Base-by-base conservation (phyloP, 2,888 invertebrate genomes). In the Fabriciana adippe region DNA sequence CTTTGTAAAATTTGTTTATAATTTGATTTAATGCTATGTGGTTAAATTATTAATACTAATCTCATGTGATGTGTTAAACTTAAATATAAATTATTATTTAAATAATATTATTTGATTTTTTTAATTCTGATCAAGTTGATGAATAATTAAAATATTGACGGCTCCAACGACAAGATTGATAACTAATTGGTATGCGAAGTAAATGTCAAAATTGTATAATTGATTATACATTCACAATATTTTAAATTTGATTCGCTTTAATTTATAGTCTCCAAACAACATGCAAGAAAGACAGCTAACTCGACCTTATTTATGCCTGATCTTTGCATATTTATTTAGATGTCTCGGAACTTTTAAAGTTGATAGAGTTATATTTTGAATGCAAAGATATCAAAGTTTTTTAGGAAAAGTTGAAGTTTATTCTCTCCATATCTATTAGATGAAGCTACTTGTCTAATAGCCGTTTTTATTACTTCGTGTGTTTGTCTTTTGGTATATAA, bases 41-140 rank as follows among this genome's bases (percentile, higher is more conserved):
- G 45, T 26, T 59, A 11, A 16, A 59, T 48, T 31, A 48, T 15
- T 59, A 13, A 48, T 47, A 48, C 59, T n/a, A 59, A 59, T 59
- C 59, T 59, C 59, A 59, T 48, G 48, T 59, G 11, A 48, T 59
- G 48, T 48, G 48, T 26, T 48, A 8, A 31, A 59, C 26, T 59
- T 48, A 48, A 59, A 59, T 59, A 31, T 59, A 26, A 48, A 48
- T 59, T 16, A 48, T 31, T 55, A n/a, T 48, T 59, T 55, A 31
- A 55, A 11, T 35, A 6, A 16, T 55, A 55, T 26, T 47, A 26
- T 48, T 15, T 26, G 21, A 47, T 57, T 57, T 59, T 57, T 59
- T 59, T 11, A 31, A 59, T 48, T 21, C n/a, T 6, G 21, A 26
- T 6, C 2, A 48, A 16, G 48, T 48, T 48, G 48, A 48, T 26